Evolutionary conservation across 1,140 invertebrate genomes (phyloP).

Genomic region (Rhynchophorus ferrugineus): DNA sequence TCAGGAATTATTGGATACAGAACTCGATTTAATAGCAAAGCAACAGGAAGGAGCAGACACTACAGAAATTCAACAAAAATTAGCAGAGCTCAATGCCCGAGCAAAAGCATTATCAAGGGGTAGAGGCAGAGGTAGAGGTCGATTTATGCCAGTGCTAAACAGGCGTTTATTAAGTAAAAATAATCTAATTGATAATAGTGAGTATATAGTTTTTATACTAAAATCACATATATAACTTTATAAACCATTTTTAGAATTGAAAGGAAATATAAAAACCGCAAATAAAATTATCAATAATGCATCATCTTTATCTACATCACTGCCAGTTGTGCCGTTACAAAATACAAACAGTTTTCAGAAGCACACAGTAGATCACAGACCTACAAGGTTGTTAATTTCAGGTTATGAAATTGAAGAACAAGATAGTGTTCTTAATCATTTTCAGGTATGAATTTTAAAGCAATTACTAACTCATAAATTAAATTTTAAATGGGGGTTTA

Average conservation of each 20-base stretch:
- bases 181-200: constrained; percentile 33
- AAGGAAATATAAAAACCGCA: constrained; percentile 24
- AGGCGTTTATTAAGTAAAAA: constrained; percentile 36
- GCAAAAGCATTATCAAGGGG: constrained; percentile 18
- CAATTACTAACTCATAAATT: background rate
- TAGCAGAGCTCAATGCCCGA: constrained; percentile 60
- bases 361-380: constrained; percentile 71
- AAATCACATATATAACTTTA: too few species aligned
- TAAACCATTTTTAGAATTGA: constrained; percentile 21
- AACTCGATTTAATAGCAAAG: constrained; percentile 78
- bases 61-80: constrained; percentile 60
- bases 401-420: constrained; percentile 68
- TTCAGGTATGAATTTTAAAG: constrained; percentile 49
- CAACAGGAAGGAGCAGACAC: constrained; percentile 65
- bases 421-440: constrained; percentile 60
- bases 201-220: constrained; percentile 10
- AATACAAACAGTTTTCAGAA: constrained; percentile 32
- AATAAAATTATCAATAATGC: constrained; percentile 19
- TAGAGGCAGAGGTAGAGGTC: constrained; percentile 20
- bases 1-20: constrained; percentile 79
- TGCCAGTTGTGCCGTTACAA: constrained; percentile 25
- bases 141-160: constrained; percentile 39
- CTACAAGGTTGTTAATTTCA: constrained; percentile 69
- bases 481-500: background rate
- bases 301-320: background rate